phyloP scores from a whole-genome alignment of 35 echinoderm and acorn worm species.

The Strongylocentrotus purpuratus region DNA sequence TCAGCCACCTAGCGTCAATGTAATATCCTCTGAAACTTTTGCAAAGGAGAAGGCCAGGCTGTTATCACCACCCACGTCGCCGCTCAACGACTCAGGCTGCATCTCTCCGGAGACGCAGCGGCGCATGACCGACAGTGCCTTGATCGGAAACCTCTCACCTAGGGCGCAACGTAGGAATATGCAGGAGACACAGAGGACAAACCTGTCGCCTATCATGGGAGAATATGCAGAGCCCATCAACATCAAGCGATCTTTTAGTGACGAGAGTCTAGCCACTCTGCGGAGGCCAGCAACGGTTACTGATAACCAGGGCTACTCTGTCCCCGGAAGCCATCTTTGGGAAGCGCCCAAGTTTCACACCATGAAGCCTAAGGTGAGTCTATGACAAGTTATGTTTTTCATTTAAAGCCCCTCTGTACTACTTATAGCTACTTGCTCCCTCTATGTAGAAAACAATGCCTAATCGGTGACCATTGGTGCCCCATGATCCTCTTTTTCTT shows the following conservation, averaged over 20 bases:
- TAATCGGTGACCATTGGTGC: no score
- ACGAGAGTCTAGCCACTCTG: slow-evolving; percentile 18
- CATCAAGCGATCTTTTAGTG: slow-evolving; percentile 25
- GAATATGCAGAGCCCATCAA: slow-evolving; percentile 33
- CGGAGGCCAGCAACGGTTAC: neutral
- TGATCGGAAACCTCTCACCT: neutral
- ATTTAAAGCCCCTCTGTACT: no score
- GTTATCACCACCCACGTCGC: neutral
- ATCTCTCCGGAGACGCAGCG: neutral
- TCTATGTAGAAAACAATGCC: no score
- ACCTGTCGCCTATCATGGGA: neutral
- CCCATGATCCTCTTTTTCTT: no score
- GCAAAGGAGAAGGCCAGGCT: neutral
- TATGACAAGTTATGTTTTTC: neutral
- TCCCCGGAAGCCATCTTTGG: slow-evolving; percentile 22
- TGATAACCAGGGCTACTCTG: slow-evolving; percentile 29
- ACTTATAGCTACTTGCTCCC: no score
- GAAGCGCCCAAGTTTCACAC: neutral
- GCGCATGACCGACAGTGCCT: slow-evolving; percentile 30
- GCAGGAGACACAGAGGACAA: neutral
- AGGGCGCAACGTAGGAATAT: neutral
- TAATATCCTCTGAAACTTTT: neutral
- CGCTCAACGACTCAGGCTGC: neutral
- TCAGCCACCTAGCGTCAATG: neutral
- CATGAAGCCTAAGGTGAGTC: slow-evolving; percentile 22